Percentiles rank a stretch among this genome's conserved stretches.
Evolutionary conservation across 2,797 vertebrate genomes (phyloP).

Genomic region (Cuniculus paca): DNA sequence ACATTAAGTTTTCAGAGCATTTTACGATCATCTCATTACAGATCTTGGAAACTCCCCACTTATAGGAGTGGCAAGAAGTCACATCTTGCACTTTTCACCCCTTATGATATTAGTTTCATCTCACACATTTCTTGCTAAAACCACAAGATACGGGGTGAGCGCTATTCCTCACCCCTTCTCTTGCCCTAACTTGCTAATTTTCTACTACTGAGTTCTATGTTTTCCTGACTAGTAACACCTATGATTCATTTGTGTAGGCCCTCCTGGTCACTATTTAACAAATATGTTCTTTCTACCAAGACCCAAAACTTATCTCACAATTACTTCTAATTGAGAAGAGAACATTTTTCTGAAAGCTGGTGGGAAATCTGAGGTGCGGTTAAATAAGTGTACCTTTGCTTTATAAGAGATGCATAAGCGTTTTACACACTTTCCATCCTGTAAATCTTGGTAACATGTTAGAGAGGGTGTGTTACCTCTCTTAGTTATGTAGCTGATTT

Average conservation of each 20-base stretch:
- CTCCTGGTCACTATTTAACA: background rate
- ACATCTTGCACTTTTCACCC: background rate
- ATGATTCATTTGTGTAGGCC: background rate
- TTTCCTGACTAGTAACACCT: conserved; percentile 12
- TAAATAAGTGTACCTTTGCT: conserved; percentile 22
- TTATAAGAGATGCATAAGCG: background rate
- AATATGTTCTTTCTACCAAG: background rate
- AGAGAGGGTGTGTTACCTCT: background rate
- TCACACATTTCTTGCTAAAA: background rate
- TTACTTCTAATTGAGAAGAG: background rate
- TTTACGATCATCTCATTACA: background rate
- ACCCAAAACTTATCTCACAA: background rate
- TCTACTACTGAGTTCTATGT: background rate
- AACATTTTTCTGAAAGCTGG: background rate
- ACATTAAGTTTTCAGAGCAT: conserved; percentile 19
- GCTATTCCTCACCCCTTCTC: background rate
- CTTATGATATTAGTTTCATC: background rate
- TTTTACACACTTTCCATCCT: background rate
- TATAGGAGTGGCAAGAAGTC: background rate
- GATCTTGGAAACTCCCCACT: background rate
- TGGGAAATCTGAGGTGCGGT: background rate
- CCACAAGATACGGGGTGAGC: background rate
- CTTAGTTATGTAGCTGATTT: background rate
- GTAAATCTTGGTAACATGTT: conserved; percentile 22
- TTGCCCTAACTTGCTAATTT: background rate